Base-by-base conservation (phyloP, 23 tunicate species). In the Ascidia mentula region DNA sequence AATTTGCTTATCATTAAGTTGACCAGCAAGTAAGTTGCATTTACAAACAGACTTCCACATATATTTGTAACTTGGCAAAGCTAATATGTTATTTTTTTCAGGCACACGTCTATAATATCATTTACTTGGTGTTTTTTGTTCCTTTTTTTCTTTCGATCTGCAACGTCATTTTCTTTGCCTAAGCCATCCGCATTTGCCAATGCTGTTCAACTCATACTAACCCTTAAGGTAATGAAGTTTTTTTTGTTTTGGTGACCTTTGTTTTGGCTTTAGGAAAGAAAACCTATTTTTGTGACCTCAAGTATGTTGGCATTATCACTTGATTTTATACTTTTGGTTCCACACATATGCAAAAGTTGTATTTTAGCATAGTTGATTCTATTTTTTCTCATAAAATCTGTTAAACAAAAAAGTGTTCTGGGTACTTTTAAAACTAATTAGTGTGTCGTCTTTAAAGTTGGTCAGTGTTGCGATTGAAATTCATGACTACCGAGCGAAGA, bases 381-480 rank as follows among this genome's bases (percentile, higher is more conserved):
- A n/a, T n/a, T n/a, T n/a, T n/a, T n/a, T n/a, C n/a, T n/a, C n/a
- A n/a, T n/a, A n/a, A n/a, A n/a, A n/a, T n/a, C n/a, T n/a, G n/a
- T n/a, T n/a, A n/a, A n/a, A n/a, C n/a, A n/a, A n/a, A n/a, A n/a
- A n/a, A n/a, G n/a, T n/a, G n/a, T n/a, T n/a, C n/a, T n/a, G n/a
- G n/a, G n/a, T n/a, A n/a, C n/a, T n/a, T n/a, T n/a, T n/a, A n/a
- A n/a, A n/a, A n/a, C n/a, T 20, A 70, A 20, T 20, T 26, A 0
- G 0, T 74, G 36, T 0, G 0, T 35, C 6, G 0, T 46, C n/a
- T 22, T 45, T 72, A 35, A 36, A 85, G 89, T 73, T 90, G 35
- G 88, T 90, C 7, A 90, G 96, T 80, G 89, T 90, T 40, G 89
- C 96, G 6, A 90, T 90, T 32, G 96, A 90, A 46, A 85, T 90